phyloP scores from a whole-genome alignment of 1,140 invertebrate genomes.

The Nasonia giraulti region DNA sequence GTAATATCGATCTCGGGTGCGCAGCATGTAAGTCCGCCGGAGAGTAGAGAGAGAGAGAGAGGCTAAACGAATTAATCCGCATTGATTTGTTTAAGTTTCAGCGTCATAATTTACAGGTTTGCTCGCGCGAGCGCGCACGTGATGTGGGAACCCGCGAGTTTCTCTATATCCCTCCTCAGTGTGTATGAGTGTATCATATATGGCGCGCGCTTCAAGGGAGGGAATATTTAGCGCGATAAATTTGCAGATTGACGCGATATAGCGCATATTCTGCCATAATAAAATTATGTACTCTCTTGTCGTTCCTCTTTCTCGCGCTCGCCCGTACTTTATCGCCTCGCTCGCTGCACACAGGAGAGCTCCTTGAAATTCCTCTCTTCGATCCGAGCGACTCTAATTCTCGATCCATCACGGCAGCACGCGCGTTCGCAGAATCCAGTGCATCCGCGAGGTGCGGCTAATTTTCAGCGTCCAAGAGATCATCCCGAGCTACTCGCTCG shows the following conservation, averaged over 20 bases:
- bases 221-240: conserved; percentile 60
- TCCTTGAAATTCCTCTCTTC: conserved; percentile 53
- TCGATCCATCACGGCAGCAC: background rate
- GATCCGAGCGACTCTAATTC: background rate
- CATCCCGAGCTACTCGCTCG: no score
- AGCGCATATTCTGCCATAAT: conserved; percentile 47
- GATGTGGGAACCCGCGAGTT: conserved; percentile 46
- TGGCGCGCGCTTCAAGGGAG: conserved; percentile 28
- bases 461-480: no score
- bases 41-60: background rate
- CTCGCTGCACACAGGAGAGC: conserved; percentile 27
- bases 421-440: no score
- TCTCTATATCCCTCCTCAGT: conserved; percentile 27
- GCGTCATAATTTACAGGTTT: conserved; percentile 48
- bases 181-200: conserved; percentile 26
- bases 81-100: conserved; percentile 53
- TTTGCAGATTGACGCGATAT: conserved; percentile 63
- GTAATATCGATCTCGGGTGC: conserved; percentile 39
- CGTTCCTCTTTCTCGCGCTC: conserved; percentile 52
- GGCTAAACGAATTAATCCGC: conserved; percentile 50
- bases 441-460: no score
- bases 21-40: conserved; percentile 37
- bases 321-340: conserved; percentile 49
- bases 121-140: conserved; percentile 22
- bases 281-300: conserved; percentile 43